phyloP scores from a whole-genome alignment of 2,888 invertebrate genomes.

The Bellardia bayeri region DNA sequence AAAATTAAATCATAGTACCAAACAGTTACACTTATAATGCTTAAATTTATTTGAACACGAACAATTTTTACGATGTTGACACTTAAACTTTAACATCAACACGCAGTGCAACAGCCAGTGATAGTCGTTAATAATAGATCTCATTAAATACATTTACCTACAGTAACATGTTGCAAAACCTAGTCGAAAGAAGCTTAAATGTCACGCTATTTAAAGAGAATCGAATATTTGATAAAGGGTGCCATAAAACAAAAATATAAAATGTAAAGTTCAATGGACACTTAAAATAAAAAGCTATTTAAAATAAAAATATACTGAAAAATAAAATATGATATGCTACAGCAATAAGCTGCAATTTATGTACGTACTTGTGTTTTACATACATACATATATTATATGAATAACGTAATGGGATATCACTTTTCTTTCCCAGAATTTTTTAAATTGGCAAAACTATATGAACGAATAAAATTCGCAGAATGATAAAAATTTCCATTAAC shows the following conservation, averaged over 20 bases:
- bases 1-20: constrained; percentile 4
- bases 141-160: constrained; percentile 17
- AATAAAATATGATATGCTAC: background rate
- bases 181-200: constrained; percentile 47
- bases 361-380: no score
- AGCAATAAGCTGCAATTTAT: background rate
- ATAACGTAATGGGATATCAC: background rate
- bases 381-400: background rate
- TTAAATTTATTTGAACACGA: constrained; percentile 44
- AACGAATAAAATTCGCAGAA: constrained; percentile 3
- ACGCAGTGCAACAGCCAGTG: constrained; percentile 23
- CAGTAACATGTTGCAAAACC: background rate
- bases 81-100: constrained; percentile 46
- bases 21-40: background rate
- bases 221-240: background rate
- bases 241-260: background rate
- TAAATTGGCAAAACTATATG: background rate
- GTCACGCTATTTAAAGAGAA: constrained; percentile 64
- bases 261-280: constrained; percentile 43
- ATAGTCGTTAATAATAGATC: constrained; percentile 22
- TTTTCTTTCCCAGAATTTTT: background rate
- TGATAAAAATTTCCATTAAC: background rate
- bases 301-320: background rate
- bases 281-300: background rate
- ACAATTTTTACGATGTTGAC: constrained; percentile 12